Percentiles rank a stretch among this genome's conserved stretches.
Evolutionary conservation across 2,797 vertebrate species (phyloP).

Genomic region (Hydrophis major): DNA sequence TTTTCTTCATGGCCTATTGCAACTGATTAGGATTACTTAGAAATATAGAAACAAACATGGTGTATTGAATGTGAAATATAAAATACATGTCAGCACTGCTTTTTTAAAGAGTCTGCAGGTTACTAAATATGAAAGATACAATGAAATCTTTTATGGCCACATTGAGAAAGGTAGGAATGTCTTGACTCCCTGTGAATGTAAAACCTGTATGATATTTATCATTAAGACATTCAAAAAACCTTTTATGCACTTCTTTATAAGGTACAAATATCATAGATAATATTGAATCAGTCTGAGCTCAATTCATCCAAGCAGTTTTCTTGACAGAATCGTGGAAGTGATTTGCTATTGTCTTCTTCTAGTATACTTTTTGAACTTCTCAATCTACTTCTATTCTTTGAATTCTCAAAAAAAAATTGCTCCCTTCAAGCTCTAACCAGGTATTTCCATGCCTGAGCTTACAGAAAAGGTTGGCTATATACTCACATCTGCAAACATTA

Average conservation of each 20-base stretch:
- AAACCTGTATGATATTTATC: neutral
- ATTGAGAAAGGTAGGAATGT: neutral
- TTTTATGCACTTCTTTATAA: neutral
- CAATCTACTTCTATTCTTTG: neutral
- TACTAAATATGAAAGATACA: neutral
- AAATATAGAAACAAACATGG: neutral
- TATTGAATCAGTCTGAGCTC: neutral
- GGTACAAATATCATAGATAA: neutral
- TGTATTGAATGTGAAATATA: neutral
- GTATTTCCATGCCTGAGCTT: neutral
- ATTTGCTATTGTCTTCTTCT: neutral
- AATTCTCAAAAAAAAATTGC: neutral
- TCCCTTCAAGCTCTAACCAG: neutral
- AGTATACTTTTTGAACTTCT: neutral
- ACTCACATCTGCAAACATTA: neutral
- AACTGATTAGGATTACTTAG: neutral
- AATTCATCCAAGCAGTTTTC: neutral
- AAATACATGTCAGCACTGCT: neutral
- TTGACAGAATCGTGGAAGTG: neutral
- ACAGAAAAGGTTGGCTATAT: neutral
- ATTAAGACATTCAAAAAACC: neutral
- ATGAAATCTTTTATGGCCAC: neutral
- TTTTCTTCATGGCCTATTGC: neutral
- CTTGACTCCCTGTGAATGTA: neutral
- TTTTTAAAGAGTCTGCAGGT: neutral